Evolutionary conservation across 2,888 invertebrate genomes (phyloP).

Genomic region (Oxytorus armatus): DNA sequence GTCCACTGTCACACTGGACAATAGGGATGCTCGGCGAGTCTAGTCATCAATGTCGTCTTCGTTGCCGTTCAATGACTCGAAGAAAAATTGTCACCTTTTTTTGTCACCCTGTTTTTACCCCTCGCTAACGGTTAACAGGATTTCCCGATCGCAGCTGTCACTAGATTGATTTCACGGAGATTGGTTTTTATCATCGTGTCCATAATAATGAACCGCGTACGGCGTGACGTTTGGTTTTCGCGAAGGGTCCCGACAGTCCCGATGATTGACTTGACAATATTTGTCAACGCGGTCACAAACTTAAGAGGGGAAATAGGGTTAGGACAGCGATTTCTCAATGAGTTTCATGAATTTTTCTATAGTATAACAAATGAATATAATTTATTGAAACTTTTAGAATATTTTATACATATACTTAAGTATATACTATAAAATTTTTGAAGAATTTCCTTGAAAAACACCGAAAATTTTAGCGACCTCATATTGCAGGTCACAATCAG

Average conservation of each 20-base stretch:
- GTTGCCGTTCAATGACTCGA: slow-evolving; percentile 29
- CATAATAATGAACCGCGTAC: too few relatives aligned
- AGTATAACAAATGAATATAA: too few relatives aligned
- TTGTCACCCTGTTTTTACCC: background rate
- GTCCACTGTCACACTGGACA: slow-evolving; percentile 24
- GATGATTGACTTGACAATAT: background rate
- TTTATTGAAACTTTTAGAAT: background rate
- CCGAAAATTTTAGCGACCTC: too few relatives aligned
- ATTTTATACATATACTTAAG: too few relatives aligned
- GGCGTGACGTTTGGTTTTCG: slow-evolving; percentile 18
- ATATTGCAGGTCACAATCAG: too few relatives aligned
- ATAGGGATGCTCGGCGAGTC: slow-evolving; percentile 11
- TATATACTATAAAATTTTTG: too few relatives aligned
- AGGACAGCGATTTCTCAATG: too few relatives aligned
- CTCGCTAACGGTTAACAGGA: background rate
- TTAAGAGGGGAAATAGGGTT: too few relatives aligned
- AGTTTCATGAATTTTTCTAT: too few relatives aligned
- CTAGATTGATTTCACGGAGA: too few relatives aligned
- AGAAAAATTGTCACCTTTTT: slow-evolving; percentile 33
- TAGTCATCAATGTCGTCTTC: slow-evolving; percentile 33
- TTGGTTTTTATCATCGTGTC: too few relatives aligned
- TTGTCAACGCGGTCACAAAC: background rate
- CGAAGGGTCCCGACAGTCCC: background rate
- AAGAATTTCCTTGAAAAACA: too few relatives aligned
- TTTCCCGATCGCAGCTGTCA: slow-evolving; percentile 10